phyloP scores from a whole-genome alignment of 2,888 invertebrate species.

The Leucania comma region DNA sequence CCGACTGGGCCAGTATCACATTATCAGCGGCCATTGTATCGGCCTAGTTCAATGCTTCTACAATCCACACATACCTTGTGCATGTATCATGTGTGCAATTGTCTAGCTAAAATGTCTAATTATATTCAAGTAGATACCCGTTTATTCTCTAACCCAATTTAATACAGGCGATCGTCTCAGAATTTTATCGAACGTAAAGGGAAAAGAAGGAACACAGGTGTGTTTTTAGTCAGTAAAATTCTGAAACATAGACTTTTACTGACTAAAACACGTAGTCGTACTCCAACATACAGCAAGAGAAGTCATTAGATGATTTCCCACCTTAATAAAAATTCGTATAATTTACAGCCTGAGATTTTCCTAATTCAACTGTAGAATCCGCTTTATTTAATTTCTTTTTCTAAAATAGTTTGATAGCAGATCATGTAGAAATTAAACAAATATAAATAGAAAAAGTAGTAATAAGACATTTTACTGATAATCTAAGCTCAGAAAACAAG shows the following conservation, averaged over 20 bases:
- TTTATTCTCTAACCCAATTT: background rate
- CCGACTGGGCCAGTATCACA: constrained; percentile 46
- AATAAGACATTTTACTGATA: background rate
- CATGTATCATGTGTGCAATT: constrained; percentile 39
- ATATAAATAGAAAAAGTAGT: too few relatives aligned
- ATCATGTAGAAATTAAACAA: too few relatives aligned
- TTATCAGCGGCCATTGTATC: constrained; percentile 51
- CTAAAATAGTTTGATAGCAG: background rate
- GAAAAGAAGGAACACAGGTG: too few relatives aligned
- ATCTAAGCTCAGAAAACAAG: constrained; percentile 10
- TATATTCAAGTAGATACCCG: background rate
- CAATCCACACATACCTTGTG: constrained; percentile 43
- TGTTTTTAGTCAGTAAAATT: too few relatives aligned
- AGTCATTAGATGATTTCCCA: too few relatives aligned
- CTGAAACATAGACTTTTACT: too few relatives aligned
- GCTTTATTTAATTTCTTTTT: background rate
- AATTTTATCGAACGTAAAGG: background rate
- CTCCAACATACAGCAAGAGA: too few relatives aligned
- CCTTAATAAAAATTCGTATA: background rate
- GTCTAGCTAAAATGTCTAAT: constrained; percentile 15
- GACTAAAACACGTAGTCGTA: too few relatives aligned
- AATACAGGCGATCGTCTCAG: background rate
- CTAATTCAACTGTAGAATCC: background rate
- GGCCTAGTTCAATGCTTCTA: constrained; percentile 46
- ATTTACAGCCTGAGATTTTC: background rate